Evolutionary conservation across 1,140 invertebrate species (phyloP).

Genomic region (Pseudomyrmex cubaensis): DNA sequence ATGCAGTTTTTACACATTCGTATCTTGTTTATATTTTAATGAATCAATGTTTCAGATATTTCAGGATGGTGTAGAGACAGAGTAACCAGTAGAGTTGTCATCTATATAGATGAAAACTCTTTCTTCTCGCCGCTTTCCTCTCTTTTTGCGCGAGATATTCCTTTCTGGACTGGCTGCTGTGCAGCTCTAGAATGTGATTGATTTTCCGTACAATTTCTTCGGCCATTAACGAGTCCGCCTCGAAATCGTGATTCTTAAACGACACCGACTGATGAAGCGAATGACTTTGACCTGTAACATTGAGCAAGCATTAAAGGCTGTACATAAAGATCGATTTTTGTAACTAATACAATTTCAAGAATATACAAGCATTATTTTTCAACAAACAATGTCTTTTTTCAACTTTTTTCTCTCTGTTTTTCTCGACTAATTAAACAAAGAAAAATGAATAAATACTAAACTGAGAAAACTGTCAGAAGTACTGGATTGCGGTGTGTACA

Average conservation of each 20-base stretch:
- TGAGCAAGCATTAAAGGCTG: constrained; percentile 55
- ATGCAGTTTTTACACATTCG: not conserved
- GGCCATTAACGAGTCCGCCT: constrained; percentile 90
- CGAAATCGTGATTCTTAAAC: constrained; percentile 95
- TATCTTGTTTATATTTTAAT: not conserved
- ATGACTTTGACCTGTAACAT: constrained; percentile 79
- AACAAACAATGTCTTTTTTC: too few relatives aligned
- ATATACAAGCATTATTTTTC: too few relatives aligned
- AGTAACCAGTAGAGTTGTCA: constrained; percentile 80
- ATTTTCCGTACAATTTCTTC: constrained; percentile 95
- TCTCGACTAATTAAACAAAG: not conserved
- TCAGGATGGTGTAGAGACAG: constrained; percentile 67
- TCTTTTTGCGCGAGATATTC: constrained; percentile 90
- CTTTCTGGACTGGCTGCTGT: constrained; percentile 91
- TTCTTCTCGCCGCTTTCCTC: constrained; percentile 87
- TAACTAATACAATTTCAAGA: too few relatives aligned
- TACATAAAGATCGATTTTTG: too few relatives aligned
- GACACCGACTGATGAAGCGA: constrained; percentile 85
- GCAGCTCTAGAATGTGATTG: constrained; percentile 93
- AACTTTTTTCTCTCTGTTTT: too few relatives aligned
- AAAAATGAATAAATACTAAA: constrained; percentile 65
- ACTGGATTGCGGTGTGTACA: constrained; percentile 85
- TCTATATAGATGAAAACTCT: constrained; percentile 86
- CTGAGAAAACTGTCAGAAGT: constrained; percentile 78
- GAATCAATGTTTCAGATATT: constrained; percentile 67